These are phyloP conservation scores for Drosophila nigritarsus DNA, from an alignment of 2,888 invertebrate species.

Conservation along the genomic window DNA sequence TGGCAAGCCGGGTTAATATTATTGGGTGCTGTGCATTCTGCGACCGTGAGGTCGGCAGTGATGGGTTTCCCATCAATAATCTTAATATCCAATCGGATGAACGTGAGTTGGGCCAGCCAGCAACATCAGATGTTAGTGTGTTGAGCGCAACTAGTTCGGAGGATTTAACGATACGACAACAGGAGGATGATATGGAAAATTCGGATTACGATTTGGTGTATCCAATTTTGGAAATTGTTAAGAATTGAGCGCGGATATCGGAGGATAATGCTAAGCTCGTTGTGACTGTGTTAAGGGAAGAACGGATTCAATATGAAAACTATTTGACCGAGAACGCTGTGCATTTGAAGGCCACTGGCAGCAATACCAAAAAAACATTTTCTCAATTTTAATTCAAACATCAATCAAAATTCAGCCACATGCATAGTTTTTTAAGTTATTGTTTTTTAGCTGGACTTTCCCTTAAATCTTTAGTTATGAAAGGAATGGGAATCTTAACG, in stretches of 20 bases:
- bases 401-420: too few relatives aligned
- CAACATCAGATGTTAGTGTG: background rate
- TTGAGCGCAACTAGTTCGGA: background rate
- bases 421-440: too few relatives aligned
- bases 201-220: slow-evolving; percentile 1
- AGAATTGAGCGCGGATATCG: background rate
- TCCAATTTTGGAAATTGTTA: background rate
- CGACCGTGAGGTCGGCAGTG: background rate
- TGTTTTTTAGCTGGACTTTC: too few relatives aligned
- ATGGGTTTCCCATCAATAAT: background rate
- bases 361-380: too few relatives aligned
- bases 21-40: background rate
- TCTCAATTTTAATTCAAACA: too few relatives aligned
- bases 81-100: background rate
- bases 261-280: background rate
- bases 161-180: background rate
- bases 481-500: too few relatives aligned
- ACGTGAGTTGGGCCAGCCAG: background rate
- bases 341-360: background rate
- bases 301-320: background rate
- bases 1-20: background rate
- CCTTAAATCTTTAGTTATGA: too few relatives aligned
- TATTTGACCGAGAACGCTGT: background rate
- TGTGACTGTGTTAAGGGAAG: background rate
- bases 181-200: background rate